Percentiles rank a stretch among this genome's conserved stretches.
phyloP scores from a whole-genome alignment of 2,113 vertebrate genomes.

The Montifringilla adamsi region DNA sequence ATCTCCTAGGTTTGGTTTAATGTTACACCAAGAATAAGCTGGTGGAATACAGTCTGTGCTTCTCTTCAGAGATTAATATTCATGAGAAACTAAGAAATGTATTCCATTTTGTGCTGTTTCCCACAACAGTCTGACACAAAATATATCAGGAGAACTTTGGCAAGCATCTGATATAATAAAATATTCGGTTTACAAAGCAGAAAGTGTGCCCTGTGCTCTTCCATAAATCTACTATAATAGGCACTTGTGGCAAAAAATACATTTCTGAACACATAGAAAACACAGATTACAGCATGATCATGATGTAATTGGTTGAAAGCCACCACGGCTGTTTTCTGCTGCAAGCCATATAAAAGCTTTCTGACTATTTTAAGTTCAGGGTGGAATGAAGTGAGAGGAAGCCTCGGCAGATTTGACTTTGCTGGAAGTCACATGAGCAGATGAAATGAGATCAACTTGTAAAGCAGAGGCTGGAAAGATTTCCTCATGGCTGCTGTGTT shows the following conservation, averaged over 20 bases:
- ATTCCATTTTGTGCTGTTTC: constrained; percentile 8
- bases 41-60: neutral
- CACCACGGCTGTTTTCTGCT: constrained; percentile 43
- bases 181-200: constrained; percentile 43
- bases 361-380: constrained; percentile 40
- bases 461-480: constrained; percentile 49
- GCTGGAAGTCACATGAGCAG: constrained; percentile 63
- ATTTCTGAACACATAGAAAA: constrained; percentile 37
- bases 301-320: constrained; percentile 56
- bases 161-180: constrained; percentile 33
- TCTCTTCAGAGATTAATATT: constrained; percentile 4
- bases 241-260: constrained; percentile 29
- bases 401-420: constrained; percentile 59
- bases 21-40: neutral
- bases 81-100: constrained; percentile 30
- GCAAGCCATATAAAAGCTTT: constrained; percentile 6
- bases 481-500: constrained; percentile 38
- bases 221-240: constrained; percentile 39
- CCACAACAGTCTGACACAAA: constrained; percentile 43
- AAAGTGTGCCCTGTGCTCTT: neutral
- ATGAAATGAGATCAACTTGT: constrained; percentile 59
- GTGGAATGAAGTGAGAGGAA: constrained; percentile 63
- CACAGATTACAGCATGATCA: constrained; percentile 44
- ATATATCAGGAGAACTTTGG: constrained; percentile 29
- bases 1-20: neutral